These are phyloP conservation scores for Acanthornis magna DNA, from an alignment of 2,797 vertebrate genomes.

Conservation along the genomic window DNA sequence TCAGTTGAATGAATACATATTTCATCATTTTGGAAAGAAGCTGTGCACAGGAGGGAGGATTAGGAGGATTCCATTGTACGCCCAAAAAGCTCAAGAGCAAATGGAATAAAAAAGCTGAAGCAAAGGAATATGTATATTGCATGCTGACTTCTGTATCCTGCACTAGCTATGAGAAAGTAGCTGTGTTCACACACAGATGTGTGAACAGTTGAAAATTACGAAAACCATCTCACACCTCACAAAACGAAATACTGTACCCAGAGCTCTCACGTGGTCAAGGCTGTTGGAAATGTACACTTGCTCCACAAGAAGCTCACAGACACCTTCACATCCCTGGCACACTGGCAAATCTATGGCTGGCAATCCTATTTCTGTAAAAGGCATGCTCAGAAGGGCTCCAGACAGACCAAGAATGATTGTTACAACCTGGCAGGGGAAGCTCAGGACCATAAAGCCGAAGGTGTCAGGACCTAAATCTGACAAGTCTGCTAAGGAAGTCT, in stretches of 20 bases:
- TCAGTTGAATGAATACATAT: background rate
- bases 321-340: background rate
- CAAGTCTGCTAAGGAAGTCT: background rate
- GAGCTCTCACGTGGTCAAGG: background rate
- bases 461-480: background rate
- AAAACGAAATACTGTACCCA: background rate
- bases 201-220: background rate
- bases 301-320: background rate
- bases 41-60: background rate
- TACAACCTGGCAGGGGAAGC: background rate
- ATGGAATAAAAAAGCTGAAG: background rate
- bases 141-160: background rate
- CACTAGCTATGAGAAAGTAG: background rate
- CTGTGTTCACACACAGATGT: background rate
- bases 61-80: accelerated
- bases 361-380: background rate
- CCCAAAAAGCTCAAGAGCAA: background rate
- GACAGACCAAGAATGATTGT: background rate
- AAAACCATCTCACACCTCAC: constrained; percentile 11
- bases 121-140: accelerated
- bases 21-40: background rate
- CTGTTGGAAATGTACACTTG: background rate
- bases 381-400: background rate
- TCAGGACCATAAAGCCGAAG: background rate
- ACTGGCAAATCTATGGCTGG: background rate